Percentiles rank a stretch among this genome's conserved stretches.
phyloP scores from a whole-genome alignment of 2,797 vertebrate species.

The Lophius americanus region DNA sequence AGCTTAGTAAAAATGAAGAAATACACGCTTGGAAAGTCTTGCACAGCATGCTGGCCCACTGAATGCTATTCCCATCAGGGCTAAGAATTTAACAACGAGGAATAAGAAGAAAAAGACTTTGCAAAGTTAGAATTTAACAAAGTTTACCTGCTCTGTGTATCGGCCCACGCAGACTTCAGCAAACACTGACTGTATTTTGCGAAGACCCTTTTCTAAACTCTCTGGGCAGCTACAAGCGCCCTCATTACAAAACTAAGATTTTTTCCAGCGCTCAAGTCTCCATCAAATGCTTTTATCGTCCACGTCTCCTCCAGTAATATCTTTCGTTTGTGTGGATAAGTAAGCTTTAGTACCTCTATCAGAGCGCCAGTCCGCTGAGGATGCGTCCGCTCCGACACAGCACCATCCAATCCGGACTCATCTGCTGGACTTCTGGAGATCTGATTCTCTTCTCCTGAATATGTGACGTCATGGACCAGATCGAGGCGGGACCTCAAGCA shows the following conservation, averaged over 20 bases:
- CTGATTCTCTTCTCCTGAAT: conserved; percentile 29
- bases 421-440: conserved; percentile 12
- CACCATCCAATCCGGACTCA: neutral
- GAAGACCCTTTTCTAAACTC: neutral
- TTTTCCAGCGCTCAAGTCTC: neutral
- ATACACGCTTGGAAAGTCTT: neutral
- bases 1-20: neutral
- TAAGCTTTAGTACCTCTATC: conserved; percentile 32
- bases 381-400: neutral
- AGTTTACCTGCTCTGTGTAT: too few species aligned
- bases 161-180: neutral
- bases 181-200: neutral
- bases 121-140: neutral
- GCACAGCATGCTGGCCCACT: neutral
- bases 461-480: conserved; percentile 55
- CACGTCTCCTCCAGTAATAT: neutral
- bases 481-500: conserved; percentile 34
- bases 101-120: neutral
- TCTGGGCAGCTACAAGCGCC: neutral
- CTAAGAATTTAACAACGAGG: neutral
- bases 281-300: too few species aligned
- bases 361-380: neutral
- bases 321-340: neutral
- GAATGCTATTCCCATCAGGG: neutral
- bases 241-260: neutral